Evolutionary conservation across 2,797 vertebrate species (phyloP), one percentile per base, ranked within the genome.

Genomic region (Poeciliopsis infans): DNA sequence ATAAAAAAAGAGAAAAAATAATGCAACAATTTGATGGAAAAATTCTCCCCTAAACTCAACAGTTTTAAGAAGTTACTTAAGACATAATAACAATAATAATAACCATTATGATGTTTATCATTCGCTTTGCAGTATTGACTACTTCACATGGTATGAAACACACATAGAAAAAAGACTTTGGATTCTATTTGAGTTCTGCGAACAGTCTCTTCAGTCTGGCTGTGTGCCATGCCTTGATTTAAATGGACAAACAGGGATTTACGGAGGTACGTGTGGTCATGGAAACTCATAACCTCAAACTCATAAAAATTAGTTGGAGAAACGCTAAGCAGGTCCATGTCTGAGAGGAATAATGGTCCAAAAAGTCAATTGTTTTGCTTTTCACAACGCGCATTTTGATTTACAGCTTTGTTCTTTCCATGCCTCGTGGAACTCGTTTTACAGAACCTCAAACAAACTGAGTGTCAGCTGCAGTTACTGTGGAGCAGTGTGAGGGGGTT

Each of bases 191-290:
- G 15, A 45, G 41, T 45, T 70, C 15, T 76, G 83, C 77, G 83
- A 85, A 74, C 80, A 75, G 43, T 75, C 75, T 74, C 36, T 72
- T 36, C 76, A 49, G 5, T 72, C 81, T 89, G 89, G 84, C 80
- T 53, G 13, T 59, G 77, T 53, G 80, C 88, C 82, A 75, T 70
- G 45, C 80, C 77, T 82, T 81, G 83, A 91, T 87, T 82, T 85
- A 90, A 83, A 90, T 64, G 25, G 83, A 80, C 85, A 88, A 70
- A 46, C 68, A 70, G 68, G 68, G 68, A 70, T 70, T 70, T 16
- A 70, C 25, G 79, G 85, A 89, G 86, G 85, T 90, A 90, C 88
- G 89, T 91, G 90, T 91, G 90, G 88, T 89, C 87, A 46, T 70
- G 41, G 23, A 70, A 70, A 46, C 83, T 91, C 86, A 91, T 87